phyloP scores from a whole-genome alignment of 2,113 vertebrate species.

The Synodontis membranacea region DNA sequence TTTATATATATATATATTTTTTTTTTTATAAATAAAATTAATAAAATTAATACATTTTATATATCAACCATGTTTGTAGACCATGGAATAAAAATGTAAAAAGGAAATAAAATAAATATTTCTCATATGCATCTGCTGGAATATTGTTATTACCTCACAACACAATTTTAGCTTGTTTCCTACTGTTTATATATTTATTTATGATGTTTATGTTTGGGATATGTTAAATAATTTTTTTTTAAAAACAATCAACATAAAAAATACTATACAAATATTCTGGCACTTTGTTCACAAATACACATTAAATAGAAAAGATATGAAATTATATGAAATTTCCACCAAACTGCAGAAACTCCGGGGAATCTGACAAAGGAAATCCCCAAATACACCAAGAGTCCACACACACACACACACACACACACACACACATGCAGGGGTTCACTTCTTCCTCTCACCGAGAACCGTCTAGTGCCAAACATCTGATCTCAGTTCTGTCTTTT shows the following conservation, averaged over 20 bases:
- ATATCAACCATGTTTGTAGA: not conserved
- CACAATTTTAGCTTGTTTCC: too few relatives aligned
- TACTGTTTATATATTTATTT: too few relatives aligned
- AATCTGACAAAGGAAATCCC: conserved; percentile 10
- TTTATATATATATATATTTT: too few relatives aligned
- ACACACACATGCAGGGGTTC: not conserved
- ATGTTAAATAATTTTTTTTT: too few relatives aligned
- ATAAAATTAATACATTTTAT: too few relatives aligned
- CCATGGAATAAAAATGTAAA: not conserved
- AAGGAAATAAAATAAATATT: not conserved
- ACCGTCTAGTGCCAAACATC: not conserved
- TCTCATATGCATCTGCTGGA: not conserved
- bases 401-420: not conserved
- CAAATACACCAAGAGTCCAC: not conserved
- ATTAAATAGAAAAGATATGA: too few relatives aligned
- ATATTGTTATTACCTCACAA: not conserved
- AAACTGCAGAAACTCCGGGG: not conserved
- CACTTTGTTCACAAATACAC: too few relatives aligned
- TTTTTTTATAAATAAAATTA: too few relatives aligned
- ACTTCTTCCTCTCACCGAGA: not conserved
- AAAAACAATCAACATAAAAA: too few relatives aligned
- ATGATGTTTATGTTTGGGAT: too few relatives aligned
- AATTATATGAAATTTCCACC: too few relatives aligned
- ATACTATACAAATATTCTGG: too few relatives aligned
- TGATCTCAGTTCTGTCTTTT: not conserved